These are phyloP conservation scores for Thereva unica DNA, from an alignment of 2,888 invertebrate genomes.

Conservation along the genomic window DNA sequence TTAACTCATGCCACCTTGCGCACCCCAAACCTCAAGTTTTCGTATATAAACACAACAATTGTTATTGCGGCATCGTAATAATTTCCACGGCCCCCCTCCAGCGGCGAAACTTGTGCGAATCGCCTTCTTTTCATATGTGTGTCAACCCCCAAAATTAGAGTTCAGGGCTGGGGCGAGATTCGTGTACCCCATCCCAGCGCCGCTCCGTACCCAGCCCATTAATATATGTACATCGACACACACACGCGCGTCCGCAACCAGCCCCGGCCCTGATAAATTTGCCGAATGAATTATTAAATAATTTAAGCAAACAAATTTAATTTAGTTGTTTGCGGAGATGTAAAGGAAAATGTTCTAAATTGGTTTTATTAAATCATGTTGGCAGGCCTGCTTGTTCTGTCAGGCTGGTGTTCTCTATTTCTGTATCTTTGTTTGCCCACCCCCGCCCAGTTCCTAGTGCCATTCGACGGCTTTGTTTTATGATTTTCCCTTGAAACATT, in stretches of 20 bases:
- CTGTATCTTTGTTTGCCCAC: conserved; percentile 26
- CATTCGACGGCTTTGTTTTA: conserved; percentile 34
- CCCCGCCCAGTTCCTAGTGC: conserved; percentile 8
- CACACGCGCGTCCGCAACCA: conserved; percentile 12
- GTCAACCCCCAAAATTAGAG: conserved; percentile 2
- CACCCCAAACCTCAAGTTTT: not conserved
- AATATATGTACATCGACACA: conserved; percentile 27
- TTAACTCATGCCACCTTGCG: not conserved
- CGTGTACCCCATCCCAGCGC: conserved; percentile 1
- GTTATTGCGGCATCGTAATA: conserved; percentile 6
- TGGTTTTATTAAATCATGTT: conserved; percentile 43
- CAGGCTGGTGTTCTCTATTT: conserved; percentile 27
- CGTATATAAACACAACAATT: conserved; percentile 2
- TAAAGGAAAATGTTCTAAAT: conserved; percentile 42
- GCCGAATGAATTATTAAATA: conserved; percentile 42
- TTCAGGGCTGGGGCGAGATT: not conserved
- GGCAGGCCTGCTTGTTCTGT: conserved; percentile 37
- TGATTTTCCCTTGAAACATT: conserved; percentile 33
- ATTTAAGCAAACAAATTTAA: conserved; percentile 43
- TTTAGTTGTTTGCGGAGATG: conserved; percentile 41
- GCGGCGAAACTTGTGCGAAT: conserved; percentile 7
- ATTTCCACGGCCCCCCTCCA: conserved; percentile 17
- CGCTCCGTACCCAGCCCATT: conserved; percentile 6
- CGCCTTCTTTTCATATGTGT: conserved; percentile 15
- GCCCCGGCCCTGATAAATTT: conserved; percentile 39